phyloP scores from a whole-genome alignment of 2,797 vertebrate genomes.

The Ptychobarbus kaznakovi region DNA sequence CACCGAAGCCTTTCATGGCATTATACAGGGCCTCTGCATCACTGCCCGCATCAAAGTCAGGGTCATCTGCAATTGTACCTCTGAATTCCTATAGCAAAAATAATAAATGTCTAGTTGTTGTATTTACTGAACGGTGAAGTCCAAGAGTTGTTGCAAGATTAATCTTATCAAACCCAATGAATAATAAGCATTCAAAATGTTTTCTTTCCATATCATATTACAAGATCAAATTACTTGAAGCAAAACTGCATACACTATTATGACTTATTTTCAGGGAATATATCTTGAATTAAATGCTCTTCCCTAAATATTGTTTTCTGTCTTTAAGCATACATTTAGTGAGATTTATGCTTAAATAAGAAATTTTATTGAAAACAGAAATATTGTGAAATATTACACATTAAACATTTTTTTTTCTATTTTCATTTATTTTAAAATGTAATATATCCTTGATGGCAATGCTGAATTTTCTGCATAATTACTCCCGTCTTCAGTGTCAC shows the following conservation, averaged over 20 bases:
- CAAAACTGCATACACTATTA: not conserved
- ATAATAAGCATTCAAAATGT: conserved; percentile 10
- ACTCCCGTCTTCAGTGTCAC: not conserved
- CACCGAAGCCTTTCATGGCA: conserved; percentile 97
- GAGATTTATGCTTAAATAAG: not conserved
- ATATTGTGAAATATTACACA: not conserved
- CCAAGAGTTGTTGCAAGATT: not conserved
- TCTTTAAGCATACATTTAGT: not conserved
- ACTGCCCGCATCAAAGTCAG: conserved; percentile 82
- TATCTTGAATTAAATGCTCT: not conserved
- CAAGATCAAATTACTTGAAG: not conserved
- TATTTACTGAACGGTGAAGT: not conserved
- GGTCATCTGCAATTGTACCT: conserved; percentile 85
- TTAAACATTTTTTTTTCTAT: not conserved
- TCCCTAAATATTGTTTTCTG: not conserved
- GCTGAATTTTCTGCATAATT: not conserved
- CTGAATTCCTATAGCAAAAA: conserved; percentile 81
- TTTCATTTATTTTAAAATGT: not conserved
- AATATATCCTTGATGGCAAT: not conserved
- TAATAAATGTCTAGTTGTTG: not conserved
- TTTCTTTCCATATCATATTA: not conserved
- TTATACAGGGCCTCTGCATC: conserved; percentile 91
- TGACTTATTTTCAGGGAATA: not conserved
- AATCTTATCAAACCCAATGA: not conserved
- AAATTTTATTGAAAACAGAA: not conserved